These are phyloP conservation scores for Montipora efflorescens DNA, from an alignment of 64 coral and sea anemone genomes.

Conservation along the genomic window DNA sequence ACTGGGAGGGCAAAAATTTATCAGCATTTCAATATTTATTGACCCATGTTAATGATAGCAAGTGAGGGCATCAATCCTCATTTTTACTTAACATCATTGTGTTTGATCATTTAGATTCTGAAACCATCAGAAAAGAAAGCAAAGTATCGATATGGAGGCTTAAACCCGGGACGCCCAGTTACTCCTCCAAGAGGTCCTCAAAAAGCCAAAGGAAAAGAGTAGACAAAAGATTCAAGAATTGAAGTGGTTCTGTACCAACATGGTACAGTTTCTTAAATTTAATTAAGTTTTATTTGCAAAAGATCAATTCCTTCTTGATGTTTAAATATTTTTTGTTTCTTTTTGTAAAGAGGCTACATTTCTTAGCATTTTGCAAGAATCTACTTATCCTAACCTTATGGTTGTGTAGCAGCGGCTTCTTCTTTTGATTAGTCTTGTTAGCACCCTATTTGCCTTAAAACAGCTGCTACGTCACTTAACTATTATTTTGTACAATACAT, in stretches of 20 bases:
- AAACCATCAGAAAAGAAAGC: constrained; percentile 99
- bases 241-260: background rate
- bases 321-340: constrained; percentile 38
- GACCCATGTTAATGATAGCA: no score
- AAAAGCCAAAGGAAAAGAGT: constrained; percentile 94
- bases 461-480: no score
- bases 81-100: no score
- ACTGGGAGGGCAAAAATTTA: no score
- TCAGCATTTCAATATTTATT: no score
- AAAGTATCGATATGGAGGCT: constrained; percentile 97
- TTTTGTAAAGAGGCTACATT: background rate
- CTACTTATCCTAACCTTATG: background rate
- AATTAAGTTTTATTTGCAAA: background rate
- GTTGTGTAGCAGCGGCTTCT: no score
- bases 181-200: constrained; percentile 96
- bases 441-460: no score
- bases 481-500: no score
- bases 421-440: no score
- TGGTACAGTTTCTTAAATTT: no score
- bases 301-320: constrained; percentile 39
- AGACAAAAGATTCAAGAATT: constrained; percentile 2
- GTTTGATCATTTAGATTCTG: constrained; percentile 64
- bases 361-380: background rate
- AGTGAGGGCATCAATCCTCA: no score
- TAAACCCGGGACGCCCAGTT: constrained; percentile 96